A percentile compares a stretch with the other conserved stretches of the same genome.
Evolutionary conservation across 2,113 vertebrate genomes (phyloP).

Genomic region (Zosterops hypoxanthus): DNA sequence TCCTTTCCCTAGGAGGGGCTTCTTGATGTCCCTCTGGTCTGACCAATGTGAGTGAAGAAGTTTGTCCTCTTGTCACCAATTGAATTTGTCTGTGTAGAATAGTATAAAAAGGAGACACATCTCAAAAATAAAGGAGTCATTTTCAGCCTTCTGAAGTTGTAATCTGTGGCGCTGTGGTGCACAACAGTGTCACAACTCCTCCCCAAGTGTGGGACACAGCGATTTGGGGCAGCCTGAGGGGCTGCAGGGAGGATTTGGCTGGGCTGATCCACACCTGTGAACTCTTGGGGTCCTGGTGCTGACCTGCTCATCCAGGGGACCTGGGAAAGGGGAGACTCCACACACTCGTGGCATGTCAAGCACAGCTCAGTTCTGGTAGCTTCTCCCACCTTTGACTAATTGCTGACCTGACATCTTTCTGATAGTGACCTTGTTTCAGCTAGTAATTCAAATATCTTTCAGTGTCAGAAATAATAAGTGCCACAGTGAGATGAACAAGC

Average conservation of each 20-base stretch:
- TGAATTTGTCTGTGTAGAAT: no score
- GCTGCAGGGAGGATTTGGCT: not conserved
- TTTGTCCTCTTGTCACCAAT: no score
- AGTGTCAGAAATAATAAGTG: slow-evolving; percentile 78
- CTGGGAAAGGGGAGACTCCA: not conserved
- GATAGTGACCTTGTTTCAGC: slow-evolving; percentile 75
- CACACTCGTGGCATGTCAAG: slow-evolving; percentile 15
- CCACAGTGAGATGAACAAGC: slow-evolving; percentile 76
- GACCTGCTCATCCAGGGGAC: not conserved
- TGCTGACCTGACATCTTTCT: slow-evolving; percentile 75
- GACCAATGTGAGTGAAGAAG: no score
- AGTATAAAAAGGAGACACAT: no score
- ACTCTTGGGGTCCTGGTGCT: accelerated
- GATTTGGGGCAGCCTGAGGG: not conserved
- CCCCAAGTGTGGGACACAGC: not conserved
- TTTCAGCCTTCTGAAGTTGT: no score
- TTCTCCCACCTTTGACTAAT: slow-evolving; percentile 75
- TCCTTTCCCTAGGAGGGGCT: no score
- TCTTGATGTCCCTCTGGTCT: no score
- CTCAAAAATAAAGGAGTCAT: no score
- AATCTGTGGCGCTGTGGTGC: no score
- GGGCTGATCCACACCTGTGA: accelerated
- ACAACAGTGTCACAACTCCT: not conserved
- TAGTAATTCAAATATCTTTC: slow-evolving; percentile 76
- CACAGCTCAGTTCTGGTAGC: slow-evolving; percentile 37